Percentiles rank a stretch among this genome's conserved stretches.
Conservation (phyloP, 2,888 invertebrate genomes). For the Eilema griseolum region DNA sequence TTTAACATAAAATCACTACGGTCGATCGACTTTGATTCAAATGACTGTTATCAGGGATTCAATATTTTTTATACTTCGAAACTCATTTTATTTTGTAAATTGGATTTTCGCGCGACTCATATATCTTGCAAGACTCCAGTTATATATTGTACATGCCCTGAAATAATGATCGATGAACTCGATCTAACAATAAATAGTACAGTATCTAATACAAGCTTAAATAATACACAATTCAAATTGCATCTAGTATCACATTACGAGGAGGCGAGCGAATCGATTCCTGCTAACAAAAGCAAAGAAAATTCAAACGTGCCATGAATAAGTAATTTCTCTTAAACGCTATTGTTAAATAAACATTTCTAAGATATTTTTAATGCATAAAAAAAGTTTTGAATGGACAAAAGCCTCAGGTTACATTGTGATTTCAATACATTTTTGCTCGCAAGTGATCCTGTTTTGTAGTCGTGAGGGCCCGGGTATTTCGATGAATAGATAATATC, state of each 20-base stretch:
- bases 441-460: conserved; percentile 81
- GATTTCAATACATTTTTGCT: conserved; percentile 84
- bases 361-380: conserved; percentile 61
- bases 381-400: conserved; percentile 76
- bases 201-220: conserved; percentile 23
- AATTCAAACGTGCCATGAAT: conserved; percentile 78
- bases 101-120: background rate
- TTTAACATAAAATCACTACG: conserved; percentile 53
- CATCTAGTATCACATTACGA: conserved; percentile 54
- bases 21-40: conserved; percentile 44
- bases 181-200: background rate
- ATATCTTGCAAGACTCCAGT: background rate
- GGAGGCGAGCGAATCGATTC: conserved; percentile 61
- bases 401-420: conserved; percentile 81
- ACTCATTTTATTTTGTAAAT: background rate
- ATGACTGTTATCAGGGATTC: conserved; percentile 11
- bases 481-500: conserved; percentile 83
- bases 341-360: conserved; percentile 80
- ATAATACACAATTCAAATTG: conserved; percentile 49
- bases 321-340: conserved; percentile 79
- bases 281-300: conserved; percentile 68
- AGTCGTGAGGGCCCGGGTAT: conserved; percentile 70
- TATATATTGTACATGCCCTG: background rate
- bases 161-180: background rate
- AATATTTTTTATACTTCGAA: background rate